These are phyloP conservation scores for Channallabes apus DNA, from an alignment of 2,797 vertebrate species.

Conservation along the genomic window DNA sequence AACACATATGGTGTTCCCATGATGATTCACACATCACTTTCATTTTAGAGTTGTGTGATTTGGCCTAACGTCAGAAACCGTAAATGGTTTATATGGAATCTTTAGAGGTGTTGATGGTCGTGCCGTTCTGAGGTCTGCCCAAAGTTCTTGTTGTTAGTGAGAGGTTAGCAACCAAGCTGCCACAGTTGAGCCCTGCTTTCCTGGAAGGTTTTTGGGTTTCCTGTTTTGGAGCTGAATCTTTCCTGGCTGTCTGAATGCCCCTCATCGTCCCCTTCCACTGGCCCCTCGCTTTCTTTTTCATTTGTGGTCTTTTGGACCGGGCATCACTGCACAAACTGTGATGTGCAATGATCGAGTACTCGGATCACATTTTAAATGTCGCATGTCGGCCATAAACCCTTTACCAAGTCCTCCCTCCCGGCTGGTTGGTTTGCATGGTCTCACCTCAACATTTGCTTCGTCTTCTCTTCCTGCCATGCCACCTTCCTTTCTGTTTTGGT, in stretches of 20 bases:
- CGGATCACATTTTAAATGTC: background rate
- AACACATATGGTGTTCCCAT: conserved; percentile 4
- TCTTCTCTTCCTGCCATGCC: background rate
- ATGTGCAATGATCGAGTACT: background rate
- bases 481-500: conserved; percentile 1
- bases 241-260: conserved; percentile 37
- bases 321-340: conserved; percentile 28
- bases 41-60: background rate
- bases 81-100: conserved; percentile 10
- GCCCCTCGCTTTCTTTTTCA: background rate
- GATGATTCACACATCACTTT: background rate
- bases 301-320: background rate
- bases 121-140: background rate
- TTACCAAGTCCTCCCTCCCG: background rate
- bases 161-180: conserved; percentile 9
- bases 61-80: background rate
- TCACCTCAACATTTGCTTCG: background rate
- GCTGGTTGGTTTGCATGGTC: conserved; percentile 14
- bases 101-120: background rate
- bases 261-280: background rate
- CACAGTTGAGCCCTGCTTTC: conserved; percentile 42
- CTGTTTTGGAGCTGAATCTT: conserved; percentile 54
- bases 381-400: background rate
- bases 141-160: background rate
- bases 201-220: conserved; percentile 51